These are phyloP conservation scores for Heteromyza rotundicornis DNA, from an alignment of 2,888 invertebrate species.

Conservation along the genomic window DNA sequence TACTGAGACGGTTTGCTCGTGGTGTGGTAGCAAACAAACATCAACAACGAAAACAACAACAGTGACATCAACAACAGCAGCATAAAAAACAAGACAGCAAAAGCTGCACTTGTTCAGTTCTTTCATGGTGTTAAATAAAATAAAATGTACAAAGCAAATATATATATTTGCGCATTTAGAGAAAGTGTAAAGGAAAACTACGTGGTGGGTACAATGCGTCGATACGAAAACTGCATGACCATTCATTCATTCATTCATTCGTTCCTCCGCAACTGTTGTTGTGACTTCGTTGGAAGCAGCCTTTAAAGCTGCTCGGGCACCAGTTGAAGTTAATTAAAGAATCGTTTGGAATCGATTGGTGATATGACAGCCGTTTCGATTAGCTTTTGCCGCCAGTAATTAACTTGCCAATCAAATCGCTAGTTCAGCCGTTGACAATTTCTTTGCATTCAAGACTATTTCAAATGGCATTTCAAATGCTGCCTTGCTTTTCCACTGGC, in stretches of 20 bases:
- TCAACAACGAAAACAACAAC: neutral
- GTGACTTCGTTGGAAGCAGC: too few relatives aligned
- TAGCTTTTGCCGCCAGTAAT: too few relatives aligned
- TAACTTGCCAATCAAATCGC: too few relatives aligned
- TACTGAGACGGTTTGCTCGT: neutral
- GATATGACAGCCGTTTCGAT: too few relatives aligned
- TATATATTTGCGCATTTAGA: slow-evolving; percentile 12
- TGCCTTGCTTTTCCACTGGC: too few relatives aligned
- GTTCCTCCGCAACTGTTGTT: too few relatives aligned
- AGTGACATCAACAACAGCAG: neutral
- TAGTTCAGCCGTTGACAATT: too few relatives aligned
- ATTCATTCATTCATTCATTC: neutral
- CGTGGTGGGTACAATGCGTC: slow-evolving; percentile 2
- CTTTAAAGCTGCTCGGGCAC: too few relatives aligned
- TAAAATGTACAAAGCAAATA: neutral
- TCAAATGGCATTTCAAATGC: too few relatives aligned
- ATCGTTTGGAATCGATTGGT: too few relatives aligned
- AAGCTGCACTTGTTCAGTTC: slow-evolving; percentile 9
- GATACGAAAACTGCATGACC: slow-evolving; percentile 3
- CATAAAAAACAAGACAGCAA: neutral
- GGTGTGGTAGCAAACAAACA: neutral
- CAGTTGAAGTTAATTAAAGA: too few relatives aligned
- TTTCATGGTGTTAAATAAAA: slow-evolving; percentile 10
- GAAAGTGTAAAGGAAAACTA: slow-evolving; percentile 17
- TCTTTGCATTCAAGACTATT: too few relatives aligned